Percentiles rank a stretch among this genome's conserved stretches.
phyloP scores from a whole-genome alignment of 2,888 invertebrate species.

The Margaritifera margaritifera region DNA sequence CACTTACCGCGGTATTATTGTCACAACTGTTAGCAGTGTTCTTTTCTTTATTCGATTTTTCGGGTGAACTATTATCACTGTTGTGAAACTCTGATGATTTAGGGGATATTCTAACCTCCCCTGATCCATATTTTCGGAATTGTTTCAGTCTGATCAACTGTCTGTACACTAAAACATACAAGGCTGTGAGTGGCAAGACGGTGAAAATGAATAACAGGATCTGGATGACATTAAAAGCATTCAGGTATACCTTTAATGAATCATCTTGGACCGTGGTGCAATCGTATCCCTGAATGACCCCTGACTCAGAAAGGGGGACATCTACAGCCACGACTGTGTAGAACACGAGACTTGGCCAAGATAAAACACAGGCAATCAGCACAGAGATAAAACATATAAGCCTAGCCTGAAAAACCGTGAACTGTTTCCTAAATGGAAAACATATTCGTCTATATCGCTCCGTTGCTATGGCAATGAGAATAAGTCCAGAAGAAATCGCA shows the following conservation, averaged over 20 bases:
- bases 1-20: too few species aligned
- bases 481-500: constrained; percentile 28
- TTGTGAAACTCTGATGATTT: too few species aligned
- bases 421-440: constrained; percentile 16
- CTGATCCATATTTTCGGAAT: too few species aligned
- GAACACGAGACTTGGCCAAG: constrained; percentile 17
- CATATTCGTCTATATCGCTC: constrained; percentile 28
- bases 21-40: too few species aligned
- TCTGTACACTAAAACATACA: constrained; percentile 46
- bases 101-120: too few species aligned
- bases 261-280: constrained; percentile 46
- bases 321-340: constrained; percentile 32
- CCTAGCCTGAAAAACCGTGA: constrained; percentile 14
- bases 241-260: constrained; percentile 32
- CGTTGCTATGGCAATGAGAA: constrained; percentile 38
- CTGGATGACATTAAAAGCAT: constrained; percentile 43
- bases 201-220: constrained; percentile 42
- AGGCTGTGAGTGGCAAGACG: constrained; percentile 28
- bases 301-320: constrained; percentile 24
- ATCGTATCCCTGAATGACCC: constrained; percentile 32
- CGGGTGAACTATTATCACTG: too few species aligned
- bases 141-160: constrained; percentile 24
- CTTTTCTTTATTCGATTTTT: too few species aligned
- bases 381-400: constrained; percentile 19
- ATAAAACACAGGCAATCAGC: constrained; percentile 6